Conservation (phyloP, 2,888 invertebrate genomes). For the Prenolepis imparis region DNA sequence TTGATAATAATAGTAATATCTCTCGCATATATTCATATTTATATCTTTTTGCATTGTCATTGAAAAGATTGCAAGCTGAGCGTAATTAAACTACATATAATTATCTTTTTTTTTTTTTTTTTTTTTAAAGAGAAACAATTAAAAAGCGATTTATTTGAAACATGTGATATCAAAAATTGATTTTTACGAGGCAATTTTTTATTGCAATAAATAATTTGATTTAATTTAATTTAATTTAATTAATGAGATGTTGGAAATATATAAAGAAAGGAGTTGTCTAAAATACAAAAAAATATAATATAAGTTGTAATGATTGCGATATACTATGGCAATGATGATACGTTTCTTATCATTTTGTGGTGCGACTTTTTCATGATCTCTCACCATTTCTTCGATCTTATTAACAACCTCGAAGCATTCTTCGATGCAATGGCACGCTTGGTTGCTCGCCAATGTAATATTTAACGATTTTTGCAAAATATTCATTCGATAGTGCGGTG, state of each 20-base stretch:
- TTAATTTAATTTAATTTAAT: not conserved
- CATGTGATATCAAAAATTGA: not conserved
- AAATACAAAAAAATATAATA: not conserved
- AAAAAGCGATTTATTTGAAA: not conserved
- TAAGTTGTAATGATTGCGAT: not conserved
- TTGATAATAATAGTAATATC: constrained; percentile 27
- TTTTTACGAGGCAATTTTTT: not conserved
- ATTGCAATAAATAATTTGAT: not conserved
- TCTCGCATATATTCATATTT: not conserved
- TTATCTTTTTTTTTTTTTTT: no score
- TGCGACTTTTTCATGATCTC: constrained; percentile 34
- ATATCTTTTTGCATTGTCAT: not conserved
- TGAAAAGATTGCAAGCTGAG: not conserved
- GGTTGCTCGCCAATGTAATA: constrained; percentile 25
- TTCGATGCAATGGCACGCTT: constrained; percentile 4
- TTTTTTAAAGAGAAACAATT: not conserved
- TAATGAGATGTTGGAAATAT: not conserved
- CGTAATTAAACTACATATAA: not conserved
- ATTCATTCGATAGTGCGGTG: not conserved
- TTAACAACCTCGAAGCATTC: constrained; percentile 40
- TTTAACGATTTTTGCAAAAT: constrained; percentile 31
- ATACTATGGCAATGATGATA: constrained; percentile 37
- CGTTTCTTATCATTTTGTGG: constrained; percentile 11
- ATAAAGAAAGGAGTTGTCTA: not conserved
- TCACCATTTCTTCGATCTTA: constrained; percentile 45